phyloP scores from a whole-genome alignment of 2,888 invertebrate species.

The Synanthedon andrenaeformis region DNA sequence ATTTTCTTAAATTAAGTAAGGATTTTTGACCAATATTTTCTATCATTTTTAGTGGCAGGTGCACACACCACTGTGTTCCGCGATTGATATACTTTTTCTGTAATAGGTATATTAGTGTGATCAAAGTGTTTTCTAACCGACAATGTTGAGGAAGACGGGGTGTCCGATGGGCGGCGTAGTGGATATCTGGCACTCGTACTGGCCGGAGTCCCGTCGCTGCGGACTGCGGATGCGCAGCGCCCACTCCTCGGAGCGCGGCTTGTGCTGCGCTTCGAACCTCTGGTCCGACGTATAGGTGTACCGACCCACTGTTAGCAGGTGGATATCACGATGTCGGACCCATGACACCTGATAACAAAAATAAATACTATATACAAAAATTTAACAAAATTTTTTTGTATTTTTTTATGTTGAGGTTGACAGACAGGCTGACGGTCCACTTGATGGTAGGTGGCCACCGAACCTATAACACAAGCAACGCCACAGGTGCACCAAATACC shows the following conservation, averaged over 20 bases:
- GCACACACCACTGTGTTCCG: too few species aligned
- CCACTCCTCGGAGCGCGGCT: conserved; percentile 90
- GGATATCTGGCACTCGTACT: conserved; percentile 89
- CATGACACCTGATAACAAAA: conserved; percentile 81
- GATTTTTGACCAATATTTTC: too few species aligned
- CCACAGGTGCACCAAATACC: too few species aligned
- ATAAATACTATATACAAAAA: not conserved
- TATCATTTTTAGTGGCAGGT: too few species aligned
- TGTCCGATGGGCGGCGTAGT: conserved; percentile 87
- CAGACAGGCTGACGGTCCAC: too few species aligned
- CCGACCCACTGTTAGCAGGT: conserved; percentile 87
- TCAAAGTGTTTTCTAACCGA: conserved; percentile 72
- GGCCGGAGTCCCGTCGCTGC: conserved; percentile 87
- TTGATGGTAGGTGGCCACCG: too few species aligned
- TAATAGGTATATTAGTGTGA: too few species aligned
- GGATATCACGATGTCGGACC: conserved; percentile 92
- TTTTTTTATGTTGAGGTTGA: too few species aligned
- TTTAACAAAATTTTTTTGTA: not conserved
- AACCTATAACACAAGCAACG: too few species aligned
- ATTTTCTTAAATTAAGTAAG: too few species aligned
- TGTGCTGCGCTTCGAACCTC: conserved; percentile 84
- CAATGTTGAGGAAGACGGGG: conserved; percentile 80
- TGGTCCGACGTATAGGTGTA: conserved; percentile 90
- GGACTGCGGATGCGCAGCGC: conserved; percentile 74
- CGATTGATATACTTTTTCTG: too few species aligned